phyloP scores from a whole-genome alignment of 1,140 invertebrate species.

The Drosophila varians region DNA sequence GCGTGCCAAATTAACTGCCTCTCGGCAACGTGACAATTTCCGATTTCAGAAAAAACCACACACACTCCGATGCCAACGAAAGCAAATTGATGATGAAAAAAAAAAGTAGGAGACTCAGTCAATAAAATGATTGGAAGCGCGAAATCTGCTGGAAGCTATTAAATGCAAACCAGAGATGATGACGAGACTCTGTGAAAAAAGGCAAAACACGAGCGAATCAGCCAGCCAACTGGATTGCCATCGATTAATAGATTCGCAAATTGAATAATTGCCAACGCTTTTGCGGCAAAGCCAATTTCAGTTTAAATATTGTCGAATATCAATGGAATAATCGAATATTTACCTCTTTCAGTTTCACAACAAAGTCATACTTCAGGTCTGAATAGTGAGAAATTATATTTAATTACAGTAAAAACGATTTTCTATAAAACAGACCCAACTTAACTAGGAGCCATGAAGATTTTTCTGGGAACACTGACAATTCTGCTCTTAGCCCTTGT shows the following conservation, averaged over 20 bases:
- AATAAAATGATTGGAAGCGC: constrained; percentile 24
- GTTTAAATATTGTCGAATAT: background rate
- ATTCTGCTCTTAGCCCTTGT: too few relatives aligned
- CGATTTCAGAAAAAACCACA: constrained; percentile 13
- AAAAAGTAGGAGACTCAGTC: background rate
- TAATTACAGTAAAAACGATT: too few relatives aligned
- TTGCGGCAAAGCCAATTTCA: constrained; percentile 31
- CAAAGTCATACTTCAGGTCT: too few relatives aligned
- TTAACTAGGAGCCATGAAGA: too few relatives aligned
- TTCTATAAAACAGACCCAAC: too few relatives aligned
- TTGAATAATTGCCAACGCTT: constrained; percentile 49
- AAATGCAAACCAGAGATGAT: constrained; percentile 19
- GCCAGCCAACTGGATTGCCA: constrained; percentile 45
- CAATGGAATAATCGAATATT: too few relatives aligned
- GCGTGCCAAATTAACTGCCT: constrained; percentile 45
- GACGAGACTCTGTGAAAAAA: constrained; percentile 9
- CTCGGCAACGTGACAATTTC: constrained; percentile 42
- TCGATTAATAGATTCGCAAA: constrained; percentile 60
- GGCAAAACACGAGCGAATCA: background rate
- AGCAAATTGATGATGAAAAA: constrained; percentile 30
- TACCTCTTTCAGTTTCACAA: too few relatives aligned
- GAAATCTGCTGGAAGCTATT: constrained; percentile 51
- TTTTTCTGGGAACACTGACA: too few relatives aligned
- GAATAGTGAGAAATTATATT: too few relatives aligned
- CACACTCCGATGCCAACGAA: background rate